Evolutionary conservation across 1,140 invertebrate genomes (phyloP), one percentile per base, ranked within the genome.

Genomic region (Papilio polyxenes): DNA sequence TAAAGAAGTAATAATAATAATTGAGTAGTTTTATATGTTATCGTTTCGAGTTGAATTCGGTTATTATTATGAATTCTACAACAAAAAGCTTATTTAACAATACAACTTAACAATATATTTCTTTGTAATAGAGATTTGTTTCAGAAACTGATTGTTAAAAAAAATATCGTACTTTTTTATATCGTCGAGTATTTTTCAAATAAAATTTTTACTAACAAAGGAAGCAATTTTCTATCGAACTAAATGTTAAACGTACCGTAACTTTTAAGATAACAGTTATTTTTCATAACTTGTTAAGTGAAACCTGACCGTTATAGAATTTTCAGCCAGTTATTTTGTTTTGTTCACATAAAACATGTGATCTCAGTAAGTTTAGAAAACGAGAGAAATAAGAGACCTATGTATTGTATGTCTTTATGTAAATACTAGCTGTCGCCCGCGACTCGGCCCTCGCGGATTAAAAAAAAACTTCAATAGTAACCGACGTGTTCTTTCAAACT

Each of bases 221-320:
- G 65, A 69, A 69, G 15, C 65, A 69, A 69, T 69, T 69, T 69
- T 10, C 65, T 13, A 69, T 69, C 65, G 65, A 69, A 69, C 65
- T 69, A 69, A 69, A 31, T 69, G 65, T 69, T 69, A 5, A 69
- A 13, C 23, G 65, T 23, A 31, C 10, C 20, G 65, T 15, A 11
- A 69, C 3, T 37, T 69, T 31, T 5, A 9, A 69, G 65, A 69
- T 37, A 37, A 31, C 31, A 37, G 23, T 15, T 69, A 69, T 69
- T n/a, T n/a, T n/a, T n/a, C n/a, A 69, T 69, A 65, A 65, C 23
- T 65, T 31, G 8, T 65, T 65, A 23, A 65, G 65, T 69, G 4
- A 31, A 69, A 37, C 3, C n/a, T 15, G 65, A 13, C 23, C 10
- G 65, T 56, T 56, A n/a, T 56, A 53, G 2, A 56, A 56, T 53